Percentiles rank a stretch among this genome's conserved stretches.
Evolutionary conservation across 2,113 vertebrate genomes (phyloP).

Genomic region (Meleagris gallopavo): DNA sequence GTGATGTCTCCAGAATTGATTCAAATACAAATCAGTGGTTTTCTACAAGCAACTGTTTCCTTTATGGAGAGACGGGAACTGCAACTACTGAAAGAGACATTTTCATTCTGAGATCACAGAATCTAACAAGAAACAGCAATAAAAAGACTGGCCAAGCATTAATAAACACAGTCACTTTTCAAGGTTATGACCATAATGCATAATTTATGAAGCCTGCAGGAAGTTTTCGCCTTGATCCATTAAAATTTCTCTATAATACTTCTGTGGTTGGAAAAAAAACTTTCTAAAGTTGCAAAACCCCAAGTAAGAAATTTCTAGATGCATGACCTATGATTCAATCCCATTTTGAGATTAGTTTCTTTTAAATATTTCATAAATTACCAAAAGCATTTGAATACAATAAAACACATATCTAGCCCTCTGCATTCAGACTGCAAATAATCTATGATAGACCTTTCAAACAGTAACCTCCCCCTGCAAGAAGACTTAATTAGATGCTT

Average conservation of each 20-base stretch:
- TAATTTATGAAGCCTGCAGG: slow-evolving; percentile 64
- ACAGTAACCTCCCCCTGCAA: neutral
- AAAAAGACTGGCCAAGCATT: slow-evolving; percentile 33
- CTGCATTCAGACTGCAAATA: neutral
- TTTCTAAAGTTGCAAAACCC: slow-evolving; percentile 4
- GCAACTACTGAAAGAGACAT: slow-evolving; percentile 18
- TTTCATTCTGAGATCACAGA: slow-evolving; percentile 50
- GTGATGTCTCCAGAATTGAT: neutral
- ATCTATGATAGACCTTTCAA: neutral
- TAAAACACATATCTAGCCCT: neutral
- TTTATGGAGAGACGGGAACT: neutral
- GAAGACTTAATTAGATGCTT: slow-evolving; percentile 45
- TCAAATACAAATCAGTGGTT: neutral
- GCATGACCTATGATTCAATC: neutral
- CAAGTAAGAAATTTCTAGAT: neutral
- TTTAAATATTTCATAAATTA: slow-evolving; percentile 31
- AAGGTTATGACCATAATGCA: slow-evolving; percentile 54
- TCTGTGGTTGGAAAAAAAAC: slow-evolving; percentile 10
- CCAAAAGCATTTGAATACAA: slow-evolving; percentile 49
- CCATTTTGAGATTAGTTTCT: slow-evolving; percentile 9
- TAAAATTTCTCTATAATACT: slow-evolving; percentile 49
- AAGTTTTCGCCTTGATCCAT: slow-evolving; percentile 52
- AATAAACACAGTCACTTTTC: slow-evolving; percentile 65
- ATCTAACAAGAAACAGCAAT: slow-evolving; percentile 50
- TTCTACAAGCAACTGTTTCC: neutral